Conservation (phyloP, 2,888 invertebrate genomes). For the Ditylenchus weischeri region DNA sequence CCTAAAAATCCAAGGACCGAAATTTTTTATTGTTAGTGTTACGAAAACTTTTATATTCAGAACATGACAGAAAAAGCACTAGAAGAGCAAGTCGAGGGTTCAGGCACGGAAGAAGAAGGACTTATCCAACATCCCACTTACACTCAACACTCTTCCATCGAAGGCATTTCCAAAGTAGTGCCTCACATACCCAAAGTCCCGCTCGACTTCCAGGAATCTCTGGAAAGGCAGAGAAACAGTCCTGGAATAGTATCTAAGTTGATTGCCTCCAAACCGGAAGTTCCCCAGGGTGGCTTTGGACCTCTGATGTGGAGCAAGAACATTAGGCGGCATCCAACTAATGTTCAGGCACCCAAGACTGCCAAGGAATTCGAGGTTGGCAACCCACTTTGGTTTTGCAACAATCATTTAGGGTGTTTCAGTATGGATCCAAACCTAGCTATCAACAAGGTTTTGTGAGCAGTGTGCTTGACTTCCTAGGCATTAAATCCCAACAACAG, state of each 20-base stretch:
- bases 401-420: not conserved
- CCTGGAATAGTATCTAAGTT: not conserved
- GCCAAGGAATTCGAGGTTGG: constrained; percentile 3
- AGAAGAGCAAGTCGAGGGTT: constrained; percentile 15
- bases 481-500: constrained; percentile 13
- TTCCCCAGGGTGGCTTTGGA: constrained; percentile 15
- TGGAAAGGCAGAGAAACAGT: constrained; percentile 4
- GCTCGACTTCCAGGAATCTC: constrained; percentile 7
- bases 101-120: constrained; percentile 9
- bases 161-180: constrained; percentile 21
- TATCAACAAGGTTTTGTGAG: constrained; percentile 26
- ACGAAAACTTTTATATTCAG: not conserved
- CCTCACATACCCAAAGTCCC: constrained; percentile 25
- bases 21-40: no score
- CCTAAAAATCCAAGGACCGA: no score
- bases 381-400: not conserved
- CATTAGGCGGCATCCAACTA: constrained; percentile 12
- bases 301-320: constrained; percentile 5
- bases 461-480: constrained; percentile 25
- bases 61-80: not conserved
- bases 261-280: constrained; percentile 2
- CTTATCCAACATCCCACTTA: not conserved
- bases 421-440: constrained; percentile 26
- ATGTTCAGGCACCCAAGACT: not conserved
- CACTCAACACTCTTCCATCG: constrained; percentile 18